Evolutionary conservation across 2,888 invertebrate genomes (phyloP), one percentile per base, ranked within the genome.

Genomic region (Lasioglossum zephyrum): DNA sequence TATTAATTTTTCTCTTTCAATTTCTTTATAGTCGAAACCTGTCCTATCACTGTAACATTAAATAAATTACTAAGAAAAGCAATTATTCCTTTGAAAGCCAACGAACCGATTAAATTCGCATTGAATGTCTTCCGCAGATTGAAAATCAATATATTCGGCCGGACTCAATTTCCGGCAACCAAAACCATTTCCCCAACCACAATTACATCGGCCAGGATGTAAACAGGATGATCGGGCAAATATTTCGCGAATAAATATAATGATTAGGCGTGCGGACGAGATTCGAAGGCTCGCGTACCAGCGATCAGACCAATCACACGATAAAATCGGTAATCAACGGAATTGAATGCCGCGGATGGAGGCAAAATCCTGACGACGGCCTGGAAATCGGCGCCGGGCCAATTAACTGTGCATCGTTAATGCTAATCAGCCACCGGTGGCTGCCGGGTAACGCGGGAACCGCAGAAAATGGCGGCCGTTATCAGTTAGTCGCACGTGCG

Each of bases 401-500:
- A 81, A 83, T 83, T 81, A 83, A 85, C 75, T 73, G 49, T 39
- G 41, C 57, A 60, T 73, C 49, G 73, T 84, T 74, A 74, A 79
- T 74, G 69, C 63, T 77, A 85, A 80, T 85, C 84, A 47, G 63
- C 76, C 76, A 80, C 36, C 73, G 57, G 49, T 69, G 76, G 84
- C 57, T 53, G 60, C 36, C 44, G 36, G 79, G 60, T 80, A 84
- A n/a, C 70, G 31, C 49, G 26, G 70, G 77, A 73, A 85, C 84
- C 77, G 80, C 70, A 77, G 26, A 41, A 86, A 76, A 73, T 53
- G 49, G 66, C 49, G 41, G 31, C 26, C 31, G 78, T 63, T 88
- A 79, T 86, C 86, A 81, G 85, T 79, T 77, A 77, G 73, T 85
- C 77, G 16, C 73, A 77, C 63, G 75, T 74, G 69, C 60, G 75